These are phyloP conservation scores for Pocillopora verrucosa DNA, from an alignment of 64 coral and sea anemone species.

Conservation along the genomic window DNA sequence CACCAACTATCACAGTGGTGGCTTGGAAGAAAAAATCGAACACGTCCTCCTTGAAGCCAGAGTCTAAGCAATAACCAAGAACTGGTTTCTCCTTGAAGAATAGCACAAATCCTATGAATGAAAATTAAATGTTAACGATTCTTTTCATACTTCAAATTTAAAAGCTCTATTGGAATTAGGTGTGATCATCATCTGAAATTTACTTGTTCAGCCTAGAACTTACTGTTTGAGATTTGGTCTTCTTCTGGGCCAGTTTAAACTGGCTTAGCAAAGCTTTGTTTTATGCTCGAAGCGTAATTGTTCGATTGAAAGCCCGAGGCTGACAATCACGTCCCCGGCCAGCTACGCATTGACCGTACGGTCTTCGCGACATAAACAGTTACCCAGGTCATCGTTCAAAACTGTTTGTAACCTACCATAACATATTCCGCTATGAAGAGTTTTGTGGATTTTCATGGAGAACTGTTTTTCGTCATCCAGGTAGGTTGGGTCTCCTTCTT, in stretches of 20 bases:
- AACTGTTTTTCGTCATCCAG: conserved; percentile 65
- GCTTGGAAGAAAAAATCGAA: conserved; percentile 75
- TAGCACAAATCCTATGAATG: conserved; percentile 53
- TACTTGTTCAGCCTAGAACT: too few relatives aligned
- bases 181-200: too few relatives aligned
- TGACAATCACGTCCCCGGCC: too few relatives aligned
- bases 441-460: conserved; percentile 37
- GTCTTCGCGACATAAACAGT: too few relatives aligned
- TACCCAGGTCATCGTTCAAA: background rate
- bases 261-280: too few relatives aligned
- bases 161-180: too few relatives aligned
- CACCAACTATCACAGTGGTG: conserved; percentile 55
- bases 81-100: conserved; percentile 55
- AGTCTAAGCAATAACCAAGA: conserved; percentile 65
- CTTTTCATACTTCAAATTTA: background rate
- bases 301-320: too few relatives aligned
- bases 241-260: too few relatives aligned
- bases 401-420: conserved; percentile 39
- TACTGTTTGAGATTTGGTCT: too few relatives aligned
- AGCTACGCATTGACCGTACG: too few relatives aligned
- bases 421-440: conserved; percentile 52
- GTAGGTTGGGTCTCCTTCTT: conserved; percentile 40
- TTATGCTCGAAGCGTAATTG: too few relatives aligned
- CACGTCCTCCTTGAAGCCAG: conserved; percentile 53
- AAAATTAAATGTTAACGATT: background rate